Percentiles rank a stretch among this genome's conserved stretches.
Conservation (phyloP, 2,888 invertebrate species). For the Diogma glabrata region DNA sequence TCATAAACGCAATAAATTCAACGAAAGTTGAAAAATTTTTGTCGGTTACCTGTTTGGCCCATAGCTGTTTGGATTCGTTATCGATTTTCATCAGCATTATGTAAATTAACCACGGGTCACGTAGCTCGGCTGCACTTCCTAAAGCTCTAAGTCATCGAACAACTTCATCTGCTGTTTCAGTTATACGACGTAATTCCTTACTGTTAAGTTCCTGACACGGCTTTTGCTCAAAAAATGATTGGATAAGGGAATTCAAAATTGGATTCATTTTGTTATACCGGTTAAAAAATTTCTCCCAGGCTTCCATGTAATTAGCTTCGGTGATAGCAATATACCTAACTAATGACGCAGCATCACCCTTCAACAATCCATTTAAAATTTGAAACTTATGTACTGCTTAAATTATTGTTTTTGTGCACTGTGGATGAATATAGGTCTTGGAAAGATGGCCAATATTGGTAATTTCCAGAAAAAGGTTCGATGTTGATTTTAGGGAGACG, state of each 20-base stretch:
- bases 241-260: background rate
- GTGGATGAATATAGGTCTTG: background rate
- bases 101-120: background rate
- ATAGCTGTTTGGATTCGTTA: background rate
- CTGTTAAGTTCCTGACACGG: background rate
- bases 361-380: background rate
- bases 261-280: background rate
- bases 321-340: background rate
- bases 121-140: background rate
- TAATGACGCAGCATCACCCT: background rate
- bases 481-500: background rate
- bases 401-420: background rate
- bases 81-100: background rate
- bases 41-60: background rate
- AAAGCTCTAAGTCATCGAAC: background rate
- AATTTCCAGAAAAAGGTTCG: background rate
- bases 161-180: background rate
- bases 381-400: background rate
- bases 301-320: background rate
- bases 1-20: background rate
- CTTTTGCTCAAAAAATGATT: background rate
- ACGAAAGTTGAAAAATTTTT: background rate
- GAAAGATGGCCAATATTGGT: background rate
- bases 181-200: background rate
- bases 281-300: background rate